Conservation (phyloP, 2,113 vertebrate species). For the Phoenicopterus ruber region DNA sequence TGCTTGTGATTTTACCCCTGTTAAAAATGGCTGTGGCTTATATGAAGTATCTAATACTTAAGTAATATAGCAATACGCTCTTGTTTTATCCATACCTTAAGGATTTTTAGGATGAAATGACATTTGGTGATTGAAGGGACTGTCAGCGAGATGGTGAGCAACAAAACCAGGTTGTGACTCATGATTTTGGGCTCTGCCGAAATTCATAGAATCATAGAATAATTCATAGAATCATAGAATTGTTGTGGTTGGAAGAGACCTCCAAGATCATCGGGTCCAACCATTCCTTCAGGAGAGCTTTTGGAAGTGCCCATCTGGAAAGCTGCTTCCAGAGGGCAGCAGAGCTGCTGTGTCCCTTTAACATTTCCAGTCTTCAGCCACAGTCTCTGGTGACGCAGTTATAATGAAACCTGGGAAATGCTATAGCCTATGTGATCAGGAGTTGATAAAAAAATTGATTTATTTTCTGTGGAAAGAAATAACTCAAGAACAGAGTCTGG, state of each 20-base stretch:
- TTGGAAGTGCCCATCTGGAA: not conserved
- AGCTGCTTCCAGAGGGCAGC: not conserved
- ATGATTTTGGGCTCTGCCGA: no score
- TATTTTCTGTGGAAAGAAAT: not conserved
- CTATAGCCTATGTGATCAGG: not conserved
- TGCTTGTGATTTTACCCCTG: no score
- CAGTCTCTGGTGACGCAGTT: rapidly evolving
- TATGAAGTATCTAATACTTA: not conserved
- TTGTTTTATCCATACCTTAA: not conserved
- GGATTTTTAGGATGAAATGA: not conserved
- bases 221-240: no score
- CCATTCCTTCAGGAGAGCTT: not conserved
- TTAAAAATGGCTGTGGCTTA: not conserved
- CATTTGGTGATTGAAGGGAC: not conserved
- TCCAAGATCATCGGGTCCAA: no score
- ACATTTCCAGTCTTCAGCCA: no score
- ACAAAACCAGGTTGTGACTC: not conserved
- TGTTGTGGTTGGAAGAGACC: no score
- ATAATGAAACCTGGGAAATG: not conserved
- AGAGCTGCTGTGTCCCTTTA: rapidly evolving
- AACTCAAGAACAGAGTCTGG: not conserved
- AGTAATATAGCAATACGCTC: not conserved
- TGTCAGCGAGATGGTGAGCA: no score
- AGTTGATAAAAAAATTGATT: not conserved
- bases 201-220: no score